phyloP scores from a whole-genome alignment of 2,113 vertebrate species.

The Megatriorchis doriae region DNA sequence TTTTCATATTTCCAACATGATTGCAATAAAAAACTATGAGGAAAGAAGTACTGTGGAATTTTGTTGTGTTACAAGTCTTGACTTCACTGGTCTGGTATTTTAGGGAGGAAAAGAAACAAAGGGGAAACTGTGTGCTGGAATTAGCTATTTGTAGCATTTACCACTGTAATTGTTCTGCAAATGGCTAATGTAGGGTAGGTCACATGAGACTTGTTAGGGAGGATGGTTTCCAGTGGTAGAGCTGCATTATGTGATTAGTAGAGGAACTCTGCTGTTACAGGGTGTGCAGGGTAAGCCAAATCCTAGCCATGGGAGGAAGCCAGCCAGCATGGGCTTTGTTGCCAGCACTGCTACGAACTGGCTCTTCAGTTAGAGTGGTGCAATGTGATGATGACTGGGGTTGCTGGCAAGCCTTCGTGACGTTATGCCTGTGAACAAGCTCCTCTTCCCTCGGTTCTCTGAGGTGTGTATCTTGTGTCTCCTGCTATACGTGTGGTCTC shows the following conservation, averaged over 20 bases:
- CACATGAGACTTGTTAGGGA: background rate
- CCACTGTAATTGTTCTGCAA: background rate
- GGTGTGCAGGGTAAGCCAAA: background rate
- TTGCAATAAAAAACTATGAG: background rate
- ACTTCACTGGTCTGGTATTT: background rate
- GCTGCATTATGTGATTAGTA: background rate
- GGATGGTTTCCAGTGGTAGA: background rate
- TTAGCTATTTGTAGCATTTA: constrained; percentile 16
- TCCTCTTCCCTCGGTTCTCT: background rate
- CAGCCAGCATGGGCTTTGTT: background rate
- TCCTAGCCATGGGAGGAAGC: background rate
- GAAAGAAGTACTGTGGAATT: background rate
- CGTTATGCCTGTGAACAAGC: background rate
- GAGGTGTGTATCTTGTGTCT: background rate
- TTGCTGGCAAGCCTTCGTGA: rapidly evolving
- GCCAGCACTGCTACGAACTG: background rate
- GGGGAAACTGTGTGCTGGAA: background rate
- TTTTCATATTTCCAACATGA: background rate
- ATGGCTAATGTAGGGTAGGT: background rate
- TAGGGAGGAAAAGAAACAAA: background rate
- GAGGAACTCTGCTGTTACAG: background rate
- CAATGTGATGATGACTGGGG: rapidly evolving
- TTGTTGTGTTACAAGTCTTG: rapidly evolving
- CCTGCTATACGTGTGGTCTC: rapidly evolving
- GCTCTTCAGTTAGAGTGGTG: background rate